These are phyloP conservation scores for Alectura lathami DNA, from an alignment of 2,113 vertebrate genomes.

Conservation along the genomic window DNA sequence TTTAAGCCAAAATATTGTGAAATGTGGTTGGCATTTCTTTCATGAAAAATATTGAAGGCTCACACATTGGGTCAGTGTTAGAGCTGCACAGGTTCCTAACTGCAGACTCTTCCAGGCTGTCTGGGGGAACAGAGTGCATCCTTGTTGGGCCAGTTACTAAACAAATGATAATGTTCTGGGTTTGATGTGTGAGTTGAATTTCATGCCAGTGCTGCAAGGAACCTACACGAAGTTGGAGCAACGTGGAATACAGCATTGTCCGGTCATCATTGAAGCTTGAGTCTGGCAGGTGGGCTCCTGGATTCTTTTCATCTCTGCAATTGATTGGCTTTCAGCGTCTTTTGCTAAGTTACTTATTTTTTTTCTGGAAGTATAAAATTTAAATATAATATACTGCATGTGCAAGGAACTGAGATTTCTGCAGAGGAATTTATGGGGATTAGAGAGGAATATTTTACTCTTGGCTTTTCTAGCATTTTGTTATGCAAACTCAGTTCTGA, in stretches of 20 bases:
- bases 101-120: neutral
- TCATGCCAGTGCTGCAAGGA: neutral
- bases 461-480: neutral
- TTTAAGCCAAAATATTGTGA: constrained; percentile 37
- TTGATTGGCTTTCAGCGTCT: neutral
- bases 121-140: neutral
- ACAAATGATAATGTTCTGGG: neutral
- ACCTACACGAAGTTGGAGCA: neutral
- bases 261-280: neutral
- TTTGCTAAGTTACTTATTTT: neutral
- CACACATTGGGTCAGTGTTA: neutral
- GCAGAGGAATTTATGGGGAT: neutral
- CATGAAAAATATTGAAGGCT: neutral
- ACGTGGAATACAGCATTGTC: neutral
- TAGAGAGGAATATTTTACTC: neutral
- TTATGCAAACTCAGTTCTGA: neutral
- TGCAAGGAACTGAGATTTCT: neutral
- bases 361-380: neutral
- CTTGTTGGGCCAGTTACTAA: neutral
- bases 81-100: neutral
- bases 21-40: neutral
- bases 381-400: constrained; percentile 25
- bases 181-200: neutral
- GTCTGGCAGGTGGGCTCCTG: neutral
- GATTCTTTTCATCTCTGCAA: neutral